A percentile compares a stretch with the other conserved stretches of the same genome.
Evolutionary conservation across 2,797 vertebrate species (phyloP).

Genomic region (Chelonia mydas): DNA sequence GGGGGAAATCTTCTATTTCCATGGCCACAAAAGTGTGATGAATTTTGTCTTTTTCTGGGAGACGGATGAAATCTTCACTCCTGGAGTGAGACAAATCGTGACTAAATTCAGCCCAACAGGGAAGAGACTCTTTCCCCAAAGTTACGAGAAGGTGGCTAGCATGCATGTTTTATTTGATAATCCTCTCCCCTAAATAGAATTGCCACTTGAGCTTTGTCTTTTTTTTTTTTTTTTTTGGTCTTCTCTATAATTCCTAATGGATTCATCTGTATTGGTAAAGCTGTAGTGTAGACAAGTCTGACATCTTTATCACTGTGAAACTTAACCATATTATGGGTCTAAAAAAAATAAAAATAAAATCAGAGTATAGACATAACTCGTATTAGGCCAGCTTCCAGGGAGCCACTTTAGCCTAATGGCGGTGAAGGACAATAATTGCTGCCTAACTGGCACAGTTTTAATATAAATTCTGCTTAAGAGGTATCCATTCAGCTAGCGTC

Average conservation of each 20-base stretch:
- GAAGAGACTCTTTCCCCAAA: background rate
- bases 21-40: background rate
- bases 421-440: background rate
- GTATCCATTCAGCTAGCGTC: background rate
- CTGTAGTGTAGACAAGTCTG: background rate
- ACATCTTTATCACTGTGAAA: background rate
- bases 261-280: background rate
- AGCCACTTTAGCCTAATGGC: background rate
- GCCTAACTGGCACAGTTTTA: background rate
- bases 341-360: background rate
- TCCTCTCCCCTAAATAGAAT: background rate
- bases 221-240: background rate
- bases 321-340: background rate
- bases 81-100: background rate
- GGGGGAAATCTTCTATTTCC: accelerated
- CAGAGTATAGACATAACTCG: background rate
- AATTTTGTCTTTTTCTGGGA: background rate
- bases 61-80: background rate
- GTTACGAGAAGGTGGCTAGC: background rate
- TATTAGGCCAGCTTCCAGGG: background rate
- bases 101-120: background rate
- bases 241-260: background rate
- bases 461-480: background rate
- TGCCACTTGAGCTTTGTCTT: background rate
- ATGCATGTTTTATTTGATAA: background rate